These are phyloP conservation scores for Phycodurus eques DNA, from an alignment of 2,113 vertebrate species.

Conservation along the genomic window DNA sequence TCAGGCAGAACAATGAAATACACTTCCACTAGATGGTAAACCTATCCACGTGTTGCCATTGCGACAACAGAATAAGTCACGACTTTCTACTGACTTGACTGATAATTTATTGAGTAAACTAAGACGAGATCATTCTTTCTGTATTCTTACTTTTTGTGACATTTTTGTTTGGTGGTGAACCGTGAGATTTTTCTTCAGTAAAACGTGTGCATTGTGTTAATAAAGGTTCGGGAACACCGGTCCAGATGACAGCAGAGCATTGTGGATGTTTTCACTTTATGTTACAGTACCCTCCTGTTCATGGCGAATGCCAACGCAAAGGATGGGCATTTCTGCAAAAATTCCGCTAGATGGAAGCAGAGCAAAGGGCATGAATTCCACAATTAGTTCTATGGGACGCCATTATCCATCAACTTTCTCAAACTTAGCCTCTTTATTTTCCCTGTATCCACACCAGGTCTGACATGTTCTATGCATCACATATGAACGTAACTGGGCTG, in stretches of 20 bases:
- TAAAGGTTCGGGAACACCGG: neutral
- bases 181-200: too few relatives aligned
- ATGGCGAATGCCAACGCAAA: neutral
- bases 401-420: neutral
- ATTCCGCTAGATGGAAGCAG: slow-evolving; percentile 29
- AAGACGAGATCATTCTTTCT: too few relatives aligned
- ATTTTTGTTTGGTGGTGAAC: too few relatives aligned
- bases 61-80: too few relatives aligned
- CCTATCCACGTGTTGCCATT: too few relatives aligned
- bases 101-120: too few relatives aligned
- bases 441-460: slow-evolving; percentile 1
- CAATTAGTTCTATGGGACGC: neutral
- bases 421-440: neutral
- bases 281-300: neutral
- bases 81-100: too few relatives aligned
- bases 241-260: neutral
- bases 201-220: neutral
- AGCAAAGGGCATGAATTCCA: slow-evolving; percentile 34
- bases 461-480: slow-evolving; percentile 20
- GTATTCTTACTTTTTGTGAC: too few relatives aligned
- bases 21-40: too few relatives aligned
- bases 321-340: neutral
- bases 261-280: neutral
- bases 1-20: too few relatives aligned
- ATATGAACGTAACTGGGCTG: slow-evolving; percentile 27